phyloP scores from a whole-genome alignment of 2,888 invertebrate species.

The Gandaritis pyraliata region DNA sequence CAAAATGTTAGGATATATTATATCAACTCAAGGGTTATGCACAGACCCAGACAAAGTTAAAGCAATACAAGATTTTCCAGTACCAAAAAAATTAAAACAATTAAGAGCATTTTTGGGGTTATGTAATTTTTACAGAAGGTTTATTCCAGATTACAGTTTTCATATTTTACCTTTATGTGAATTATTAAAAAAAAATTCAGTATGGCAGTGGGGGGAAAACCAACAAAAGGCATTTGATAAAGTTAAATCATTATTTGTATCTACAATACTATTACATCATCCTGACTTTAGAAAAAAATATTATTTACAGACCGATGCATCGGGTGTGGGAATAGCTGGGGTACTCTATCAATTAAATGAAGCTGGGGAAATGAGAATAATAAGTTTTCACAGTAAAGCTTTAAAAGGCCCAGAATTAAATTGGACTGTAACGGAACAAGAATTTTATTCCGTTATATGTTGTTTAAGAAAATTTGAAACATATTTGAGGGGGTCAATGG shows the following conservation, averaged over 20 bases:
- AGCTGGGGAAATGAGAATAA: constrained; percentile 21
- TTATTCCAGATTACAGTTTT: constrained; percentile 37
- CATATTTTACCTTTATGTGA: constrained; percentile 34
- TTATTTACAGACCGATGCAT: constrained; percentile 43
- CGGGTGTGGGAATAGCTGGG: constrained; percentile 37
- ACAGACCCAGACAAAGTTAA: constrained; percentile 19
- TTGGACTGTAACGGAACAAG: constrained; percentile 46
- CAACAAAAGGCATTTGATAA: constrained; percentile 37
- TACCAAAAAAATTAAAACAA: constrained; percentile 40
- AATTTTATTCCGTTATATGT: constrained; percentile 41
- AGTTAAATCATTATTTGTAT: constrained; percentile 36
- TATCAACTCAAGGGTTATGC: constrained; percentile 30
- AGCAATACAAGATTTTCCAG: constrained; percentile 35
- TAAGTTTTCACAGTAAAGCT: constrained; percentile 40
- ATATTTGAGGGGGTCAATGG: constrained; percentile 39
- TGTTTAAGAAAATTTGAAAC: constrained; percentile 44
- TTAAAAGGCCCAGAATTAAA: constrained; percentile 25
- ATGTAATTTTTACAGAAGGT: constrained; percentile 43
- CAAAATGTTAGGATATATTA: constrained; percentile 39
- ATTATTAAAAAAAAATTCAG: constrained; percentile 34
- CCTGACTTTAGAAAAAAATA: constrained; percentile 29
- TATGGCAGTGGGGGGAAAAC: constrained; percentile 31
- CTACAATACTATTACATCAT: constrained; percentile 20
- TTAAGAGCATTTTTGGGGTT: constrained; percentile 43
- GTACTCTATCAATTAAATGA: constrained; percentile 38